Conservation (phyloP, 2,888 invertebrate species). For the Crossocerus cetratus region DNA sequence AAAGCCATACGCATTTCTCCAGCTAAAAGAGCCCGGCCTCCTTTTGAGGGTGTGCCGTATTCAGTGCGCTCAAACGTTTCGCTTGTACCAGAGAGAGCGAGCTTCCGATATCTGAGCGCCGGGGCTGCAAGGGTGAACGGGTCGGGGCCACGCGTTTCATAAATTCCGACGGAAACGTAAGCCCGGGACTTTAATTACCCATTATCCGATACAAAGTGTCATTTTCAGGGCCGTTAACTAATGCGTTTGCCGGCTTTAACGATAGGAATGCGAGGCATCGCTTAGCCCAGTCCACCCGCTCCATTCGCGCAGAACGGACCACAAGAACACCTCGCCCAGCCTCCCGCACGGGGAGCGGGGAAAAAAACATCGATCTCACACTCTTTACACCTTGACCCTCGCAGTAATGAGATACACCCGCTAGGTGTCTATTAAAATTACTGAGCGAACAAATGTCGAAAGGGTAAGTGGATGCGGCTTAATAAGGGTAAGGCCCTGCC, state of each 20-base stretch:
- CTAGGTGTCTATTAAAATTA: too few relatives aligned
- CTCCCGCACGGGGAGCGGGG: too few relatives aligned
- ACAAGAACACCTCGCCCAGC: background rate
- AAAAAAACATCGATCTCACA: too few relatives aligned
- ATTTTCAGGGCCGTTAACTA: constrained; percentile 67
- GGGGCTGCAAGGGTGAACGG: background rate
- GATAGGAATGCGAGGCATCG: constrained; percentile 31
- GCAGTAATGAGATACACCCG: too few relatives aligned
- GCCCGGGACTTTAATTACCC: constrained; percentile 68
- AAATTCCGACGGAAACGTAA: constrained; percentile 65
- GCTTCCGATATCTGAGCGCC: constrained; percentile 27
- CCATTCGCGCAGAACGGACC: background rate
- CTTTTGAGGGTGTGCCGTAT: background rate
- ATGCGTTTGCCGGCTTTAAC: constrained; percentile 58
- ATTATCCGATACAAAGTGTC: constrained; percentile 70
- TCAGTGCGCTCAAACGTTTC: constrained; percentile 8
- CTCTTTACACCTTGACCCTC: too few relatives aligned
- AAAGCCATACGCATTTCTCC: background rate
- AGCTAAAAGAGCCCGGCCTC: background rate
- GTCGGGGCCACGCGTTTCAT: constrained; percentile 51
- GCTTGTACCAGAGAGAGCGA: constrained; percentile 39
- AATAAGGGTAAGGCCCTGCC: too few relatives aligned
- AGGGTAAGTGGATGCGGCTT: too few relatives aligned
- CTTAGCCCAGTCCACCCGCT: constrained; percentile 1
- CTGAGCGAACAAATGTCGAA: too few relatives aligned